A percentile compares a stretch with the other conserved stretches of the same genome.
phyloP scores from a whole-genome alignment of 2,113 vertebrate genomes.

The Hippocampus abdominalis region DNA sequence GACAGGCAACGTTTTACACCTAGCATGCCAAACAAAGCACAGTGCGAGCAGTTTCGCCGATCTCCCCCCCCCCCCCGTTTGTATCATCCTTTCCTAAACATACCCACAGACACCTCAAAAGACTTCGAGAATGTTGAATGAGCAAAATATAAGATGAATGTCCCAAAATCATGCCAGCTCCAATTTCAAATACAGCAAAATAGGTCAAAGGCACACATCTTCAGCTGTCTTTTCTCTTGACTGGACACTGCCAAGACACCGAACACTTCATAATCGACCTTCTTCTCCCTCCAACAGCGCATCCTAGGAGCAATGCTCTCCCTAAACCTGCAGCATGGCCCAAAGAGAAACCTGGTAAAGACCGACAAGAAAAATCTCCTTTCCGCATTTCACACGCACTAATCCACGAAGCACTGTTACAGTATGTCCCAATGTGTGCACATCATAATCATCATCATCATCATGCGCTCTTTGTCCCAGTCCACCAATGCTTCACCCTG shows the following conservation, averaged over 20 bases:
- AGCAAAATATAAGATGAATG: conserved; percentile 4
- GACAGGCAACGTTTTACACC: conserved; percentile 53
- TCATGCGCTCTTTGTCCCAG: conserved; percentile 40
- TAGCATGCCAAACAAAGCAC: conserved; percentile 42
- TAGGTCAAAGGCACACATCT: conserved; percentile 15
- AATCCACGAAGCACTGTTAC: conserved; percentile 37
- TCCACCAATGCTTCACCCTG: conserved; percentile 24
- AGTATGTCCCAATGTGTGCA: conserved; percentile 11
- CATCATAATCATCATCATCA: conserved; percentile 17
- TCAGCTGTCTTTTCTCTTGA: conserved; percentile 3
- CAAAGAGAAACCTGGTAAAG: conserved; percentile 67
- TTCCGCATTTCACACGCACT: conserved; percentile 46
- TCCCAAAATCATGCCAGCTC: conserved; percentile 14
- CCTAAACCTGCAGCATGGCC: conserved; percentile 51
- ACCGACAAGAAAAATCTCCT: conserved; percentile 37
- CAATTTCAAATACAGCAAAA: conserved; percentile 20
- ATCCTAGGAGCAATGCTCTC: conserved; percentile 53
- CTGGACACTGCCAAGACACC: not conserved
- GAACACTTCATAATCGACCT: conserved; percentile 48
- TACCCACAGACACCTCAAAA: conserved; percentile 12
- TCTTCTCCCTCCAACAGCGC: conserved; percentile 58
- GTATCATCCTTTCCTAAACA: conserved; percentile 24
- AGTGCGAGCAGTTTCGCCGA: conserved; percentile 26
- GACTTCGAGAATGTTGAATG: conserved; percentile 8
- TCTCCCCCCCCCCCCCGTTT: conserved; percentile 11